Evolutionary conservation across 2,888 invertebrate species (phyloP), one percentile per base, ranked within the genome.

Genomic region (Chymomyza caudatula): DNA sequence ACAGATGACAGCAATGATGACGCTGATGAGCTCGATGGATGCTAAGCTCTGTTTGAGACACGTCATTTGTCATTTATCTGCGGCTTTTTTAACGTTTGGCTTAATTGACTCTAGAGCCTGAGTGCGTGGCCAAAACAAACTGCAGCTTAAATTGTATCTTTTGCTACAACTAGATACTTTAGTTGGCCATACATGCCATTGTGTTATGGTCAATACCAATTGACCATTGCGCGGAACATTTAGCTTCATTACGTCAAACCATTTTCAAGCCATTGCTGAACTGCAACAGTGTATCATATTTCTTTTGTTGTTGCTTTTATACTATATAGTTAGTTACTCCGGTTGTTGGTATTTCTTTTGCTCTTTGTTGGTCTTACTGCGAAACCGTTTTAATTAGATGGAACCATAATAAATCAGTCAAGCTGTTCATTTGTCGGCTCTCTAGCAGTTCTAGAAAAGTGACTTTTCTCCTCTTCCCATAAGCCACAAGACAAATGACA

Each of bases 331-430:
- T 37, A 37, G 54, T 72, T 63, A 70, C 67, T 49, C 68, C 25
- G 55, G 43, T 57, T 59, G 81, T 77, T 53, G 23, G 53, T 25
- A 51, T 20, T 20, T 22, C 3, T 20, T 17, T 47, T 47, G 5
- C 11, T 6, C 37, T 13, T 47, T 47, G 47, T 15, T 20, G 15
- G 51, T 13, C 51, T 51, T 51, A 81, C 80, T 81, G 80, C 59
- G 77, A 67, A 81, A 81, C 80, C 80, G 84, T 81, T 81, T 81
- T 81, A 84, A 81, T 81, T 81, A 84, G 80, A 81, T 84, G 82
- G 70, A 81, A 81, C 80, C 84, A 81, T 81, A 81, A 84, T 81
- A 81, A 81, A 81, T 80, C 81, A 81, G 53, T 25, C 25, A 3
- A 0, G 2, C 3, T 25, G 20, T 49, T 3, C 19, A 2, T 49